Percentiles rank a stretch among this genome's conserved stretches.
phyloP scores from a whole-genome alignment of 2,797 vertebrate genomes.

The Siniperca scherzeri region DNA sequence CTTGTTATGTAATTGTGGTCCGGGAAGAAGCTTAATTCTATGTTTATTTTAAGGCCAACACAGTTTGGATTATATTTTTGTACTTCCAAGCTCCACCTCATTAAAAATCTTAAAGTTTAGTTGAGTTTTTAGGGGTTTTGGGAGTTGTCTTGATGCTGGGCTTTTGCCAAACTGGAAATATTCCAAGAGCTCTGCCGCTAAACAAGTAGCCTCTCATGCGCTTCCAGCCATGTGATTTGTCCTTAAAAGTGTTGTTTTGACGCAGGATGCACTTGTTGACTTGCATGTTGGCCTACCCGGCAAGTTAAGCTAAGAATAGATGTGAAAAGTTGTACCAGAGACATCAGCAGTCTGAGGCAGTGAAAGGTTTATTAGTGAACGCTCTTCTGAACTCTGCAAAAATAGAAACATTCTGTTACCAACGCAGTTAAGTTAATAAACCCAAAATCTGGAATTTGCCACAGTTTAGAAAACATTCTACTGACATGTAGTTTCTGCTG shows the following conservation, averaged over 20 bases:
- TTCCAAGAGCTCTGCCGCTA: slow-evolving; percentile 34
- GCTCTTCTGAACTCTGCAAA: slow-evolving; percentile 68
- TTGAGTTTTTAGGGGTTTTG: not conserved
- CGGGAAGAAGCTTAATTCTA: not conserved
- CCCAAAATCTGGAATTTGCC: slow-evolving; percentile 49
- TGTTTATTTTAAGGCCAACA: slow-evolving; percentile 4
- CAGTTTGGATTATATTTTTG: slow-evolving; percentile 25
- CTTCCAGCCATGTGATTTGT: slow-evolving; percentile 69
- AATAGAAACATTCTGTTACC: slow-evolving; percentile 71
- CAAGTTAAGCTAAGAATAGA: slow-evolving; percentile 78
- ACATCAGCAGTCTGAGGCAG: slow-evolving; percentile 75
- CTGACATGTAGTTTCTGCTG: slow-evolving; percentile 48
- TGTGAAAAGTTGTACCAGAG: slow-evolving; percentile 58
- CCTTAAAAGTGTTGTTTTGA: slow-evolving; percentile 67
- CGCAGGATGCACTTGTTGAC: slow-evolving; percentile 59
- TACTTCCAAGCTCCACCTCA: slow-evolving; percentile 6
- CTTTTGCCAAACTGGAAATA: slow-evolving; percentile 50
- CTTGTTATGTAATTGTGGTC: slow-evolving; percentile 1
- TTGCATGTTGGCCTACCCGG: slow-evolving; percentile 60
- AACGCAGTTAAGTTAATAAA: slow-evolving; percentile 73
- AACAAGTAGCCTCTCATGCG: slow-evolving; percentile 61
- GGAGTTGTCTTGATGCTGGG: not conserved
- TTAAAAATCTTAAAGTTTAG: not conserved
- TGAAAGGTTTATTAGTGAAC: slow-evolving; percentile 77
- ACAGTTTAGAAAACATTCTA: slow-evolving; percentile 48